Evolutionary conservation across 2,888 invertebrate genomes (phyloP), one percentile per base, ranked within the genome.

Genomic region (Hermaeophaga mercurialis): DNA sequence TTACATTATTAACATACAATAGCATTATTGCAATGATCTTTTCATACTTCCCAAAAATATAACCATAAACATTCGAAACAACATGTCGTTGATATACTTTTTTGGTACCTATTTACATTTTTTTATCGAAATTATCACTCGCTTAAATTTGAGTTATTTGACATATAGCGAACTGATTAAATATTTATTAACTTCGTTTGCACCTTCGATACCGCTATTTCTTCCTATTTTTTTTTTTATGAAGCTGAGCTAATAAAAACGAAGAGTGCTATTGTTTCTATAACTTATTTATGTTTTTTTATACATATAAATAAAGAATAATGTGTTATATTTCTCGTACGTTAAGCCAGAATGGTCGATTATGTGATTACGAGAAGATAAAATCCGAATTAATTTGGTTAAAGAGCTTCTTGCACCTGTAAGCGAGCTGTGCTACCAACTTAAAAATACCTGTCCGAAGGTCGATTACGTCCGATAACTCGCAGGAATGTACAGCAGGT

Each of bases 21-120:
- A 67, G 71, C 66, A 69, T 68, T 70, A 70, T 69, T 70, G 69
- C 68, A 68, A 65, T 67, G 63, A 70, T 70, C 70, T 71, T 71
- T 70, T 71, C 69, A 66, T 70, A 70, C 71, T 71, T 70, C 69
- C 68, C 71, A 68, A 70, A 71, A 70, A 70, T 69, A 66, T 67
- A 66, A 54, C 41, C 47, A 59, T 52, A 58, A 52, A 60, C 49
- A 53, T 50, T 50, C 3, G 12, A 14, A 41, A 41, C 24, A 28
- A 22, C 26, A 43, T 36, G 14, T 17, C 17, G 36, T 36, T 17
- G 2, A 36, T 36, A 36, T 36, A 17, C 17, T 15, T 17, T 36
- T 17, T 12, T 36, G n/a, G n/a, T n/a, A n/a, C n/a, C n/a, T n/a
- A n/a, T n/a, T n/a, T n/a, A n/a, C n/a, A n/a, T n/a, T n/a, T n/a